Evolutionary conservation across 2,888 invertebrate species (phyloP).

Genomic region (Reticulitermes lucifugus): DNA sequence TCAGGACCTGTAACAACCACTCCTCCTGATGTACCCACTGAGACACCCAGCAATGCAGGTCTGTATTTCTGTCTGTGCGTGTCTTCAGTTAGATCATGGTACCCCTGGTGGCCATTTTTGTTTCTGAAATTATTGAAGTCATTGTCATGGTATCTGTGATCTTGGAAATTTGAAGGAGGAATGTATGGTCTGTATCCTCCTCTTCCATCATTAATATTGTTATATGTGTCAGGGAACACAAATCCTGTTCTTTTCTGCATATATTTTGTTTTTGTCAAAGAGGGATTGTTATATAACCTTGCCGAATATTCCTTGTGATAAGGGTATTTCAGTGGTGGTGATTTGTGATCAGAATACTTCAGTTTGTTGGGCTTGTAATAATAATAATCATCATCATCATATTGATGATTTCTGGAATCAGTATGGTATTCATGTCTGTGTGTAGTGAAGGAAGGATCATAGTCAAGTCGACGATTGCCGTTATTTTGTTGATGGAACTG

Average conservation of each 20-base stretch:
- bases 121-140: not conserved
- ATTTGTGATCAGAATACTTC: slow-evolving; percentile 4
- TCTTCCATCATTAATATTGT: slow-evolving; percentile 9
- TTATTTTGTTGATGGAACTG: not conserved
- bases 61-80: not conserved
- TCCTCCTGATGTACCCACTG: not conserved
- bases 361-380: not conserved
- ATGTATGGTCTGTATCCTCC: slow-evolving; percentile 23
- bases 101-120: not conserved
- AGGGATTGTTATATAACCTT: not conserved
- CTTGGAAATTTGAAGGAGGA: not conserved
- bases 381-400: not conserved
- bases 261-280: not conserved
- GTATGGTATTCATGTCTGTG: slow-evolving; percentile 3
- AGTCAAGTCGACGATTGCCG: not conserved
- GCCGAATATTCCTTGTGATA: slow-evolving; percentile 1
- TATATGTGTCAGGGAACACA: slow-evolving; percentile 26
- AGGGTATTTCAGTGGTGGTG: not conserved
- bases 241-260: slow-evolving; percentile 32
- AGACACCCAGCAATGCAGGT: not conserved
- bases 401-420: no score
- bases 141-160: not conserved
- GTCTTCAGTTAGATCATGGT: not conserved
- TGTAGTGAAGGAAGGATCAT: not conserved
- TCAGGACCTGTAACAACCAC: slow-evolving; percentile 18